phyloP scores from a whole-genome alignment of 2,888 invertebrate genomes.

The Drosophila kanekoi region DNA sequence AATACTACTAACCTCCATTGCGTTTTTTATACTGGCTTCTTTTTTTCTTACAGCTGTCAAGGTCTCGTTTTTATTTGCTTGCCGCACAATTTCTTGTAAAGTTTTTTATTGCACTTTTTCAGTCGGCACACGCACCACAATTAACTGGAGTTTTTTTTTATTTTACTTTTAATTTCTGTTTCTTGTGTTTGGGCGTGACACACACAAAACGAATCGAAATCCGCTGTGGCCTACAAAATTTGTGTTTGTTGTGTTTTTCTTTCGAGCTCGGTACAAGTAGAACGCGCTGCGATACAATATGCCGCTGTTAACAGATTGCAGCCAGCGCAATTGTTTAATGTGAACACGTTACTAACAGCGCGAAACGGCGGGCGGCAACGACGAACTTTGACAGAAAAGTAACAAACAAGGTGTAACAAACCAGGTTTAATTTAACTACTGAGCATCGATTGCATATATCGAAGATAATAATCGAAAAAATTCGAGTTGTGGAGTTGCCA shows the following conservation, averaged over 20 bases:
- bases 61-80: constrained; percentile 47
- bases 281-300: constrained; percentile 11
- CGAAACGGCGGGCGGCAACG: constrained; percentile 43
- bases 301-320: constrained; percentile 44
- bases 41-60: constrained; percentile 41
- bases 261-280: constrained; percentile 28
- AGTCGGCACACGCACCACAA: constrained; percentile 64
- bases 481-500: constrained; percentile 21
- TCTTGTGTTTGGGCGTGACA: constrained; percentile 70
- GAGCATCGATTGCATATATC: constrained; percentile 40
- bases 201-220: constrained; percentile 50
- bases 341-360: constrained; percentile 45
- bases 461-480: constrained; percentile 31
- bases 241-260: constrained; percentile 41
- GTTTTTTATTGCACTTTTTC: constrained; percentile 49
- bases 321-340: constrained; percentile 68
- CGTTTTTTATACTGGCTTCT: constrained; percentile 38
- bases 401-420: constrained; percentile 55
- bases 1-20: constrained; percentile 76
- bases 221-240: constrained; percentile 52
- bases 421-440: constrained; percentile 65
- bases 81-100: constrained; percentile 49
- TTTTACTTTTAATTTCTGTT: constrained; percentile 13
- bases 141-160: constrained; percentile 34
- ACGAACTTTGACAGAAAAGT: constrained; percentile 42